Conservation (phyloP, 2,113 vertebrate species). For the Shinisaurus crocodilurus region DNA sequence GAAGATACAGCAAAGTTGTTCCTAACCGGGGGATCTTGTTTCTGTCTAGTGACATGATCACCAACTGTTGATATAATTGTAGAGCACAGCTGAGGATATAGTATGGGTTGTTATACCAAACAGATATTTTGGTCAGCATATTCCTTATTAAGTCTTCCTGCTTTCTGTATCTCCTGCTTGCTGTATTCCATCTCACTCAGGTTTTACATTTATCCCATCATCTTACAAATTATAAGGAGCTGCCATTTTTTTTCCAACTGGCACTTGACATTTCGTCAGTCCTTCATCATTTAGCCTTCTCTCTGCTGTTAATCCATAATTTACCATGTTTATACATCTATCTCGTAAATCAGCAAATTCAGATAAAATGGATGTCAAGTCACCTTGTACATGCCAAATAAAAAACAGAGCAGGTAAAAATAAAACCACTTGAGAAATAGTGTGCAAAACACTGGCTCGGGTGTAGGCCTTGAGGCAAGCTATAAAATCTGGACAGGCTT, state of each 20-base stretch:
- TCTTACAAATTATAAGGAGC: neutral
- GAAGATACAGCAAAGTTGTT: neutral
- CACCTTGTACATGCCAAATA: neutral
- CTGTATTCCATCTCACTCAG: neutral
- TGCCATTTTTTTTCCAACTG: neutral
- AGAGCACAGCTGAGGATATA: neutral
- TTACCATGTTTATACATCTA: neutral
- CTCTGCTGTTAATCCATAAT: neutral
- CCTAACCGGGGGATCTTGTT: neutral
- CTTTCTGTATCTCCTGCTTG: no score
- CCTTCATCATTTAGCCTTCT: neutral
- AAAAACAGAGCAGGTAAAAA: neutral
- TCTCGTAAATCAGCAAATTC: neutral
- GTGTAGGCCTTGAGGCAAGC: neutral
- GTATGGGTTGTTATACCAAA: neutral
- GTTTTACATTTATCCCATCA: neutral
- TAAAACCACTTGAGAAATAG: neutral
- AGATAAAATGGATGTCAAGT: neutral
- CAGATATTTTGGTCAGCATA: neutral
- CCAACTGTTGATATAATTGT: neutral
- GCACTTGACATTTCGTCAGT: neutral
- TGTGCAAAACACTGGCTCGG: neutral
- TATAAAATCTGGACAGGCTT: constrained; percentile 11
- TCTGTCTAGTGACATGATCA: neutral
- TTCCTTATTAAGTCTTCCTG: neutral